Conservation (phyloP, 2,797 vertebrate species). For the Nannoperca australis region DNA sequence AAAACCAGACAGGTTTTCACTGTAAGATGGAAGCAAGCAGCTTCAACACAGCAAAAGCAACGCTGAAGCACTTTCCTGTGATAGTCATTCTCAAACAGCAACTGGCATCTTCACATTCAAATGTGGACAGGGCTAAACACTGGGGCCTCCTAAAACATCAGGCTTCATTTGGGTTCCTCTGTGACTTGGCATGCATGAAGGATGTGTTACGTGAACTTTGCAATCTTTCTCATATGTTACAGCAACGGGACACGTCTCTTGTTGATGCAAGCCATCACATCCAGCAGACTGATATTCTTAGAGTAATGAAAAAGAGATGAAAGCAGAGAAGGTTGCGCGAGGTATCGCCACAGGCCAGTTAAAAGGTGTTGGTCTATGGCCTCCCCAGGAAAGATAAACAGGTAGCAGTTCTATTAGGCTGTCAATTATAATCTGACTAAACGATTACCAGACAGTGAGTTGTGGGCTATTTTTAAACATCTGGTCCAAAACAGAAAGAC, state of each 20-base stretch:
- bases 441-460: neutral
- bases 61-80: neutral
- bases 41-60: neutral
- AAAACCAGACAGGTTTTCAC: neutral
- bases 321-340: neutral
- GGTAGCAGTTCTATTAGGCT: neutral
- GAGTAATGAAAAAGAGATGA: neutral
- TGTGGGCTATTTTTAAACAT: neutral
- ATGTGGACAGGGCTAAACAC: constrained; percentile 1
- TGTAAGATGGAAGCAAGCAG: neutral
- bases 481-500: neutral
- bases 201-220: neutral
- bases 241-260: neutral
- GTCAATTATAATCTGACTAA: constrained; percentile 3
- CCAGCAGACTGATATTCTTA: neutral
- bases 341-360: neutral
- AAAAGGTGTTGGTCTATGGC: neutral
- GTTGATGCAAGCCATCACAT: neutral
- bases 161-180: neutral
- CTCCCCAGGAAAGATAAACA: constrained; percentile 1
- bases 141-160: neutral
- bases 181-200: neutral
- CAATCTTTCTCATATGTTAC: neutral
- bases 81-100: neutral
- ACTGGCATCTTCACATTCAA: neutral